phyloP scores from a whole-genome alignment of 2,888 invertebrate species.

The Theretra japonica region DNA sequence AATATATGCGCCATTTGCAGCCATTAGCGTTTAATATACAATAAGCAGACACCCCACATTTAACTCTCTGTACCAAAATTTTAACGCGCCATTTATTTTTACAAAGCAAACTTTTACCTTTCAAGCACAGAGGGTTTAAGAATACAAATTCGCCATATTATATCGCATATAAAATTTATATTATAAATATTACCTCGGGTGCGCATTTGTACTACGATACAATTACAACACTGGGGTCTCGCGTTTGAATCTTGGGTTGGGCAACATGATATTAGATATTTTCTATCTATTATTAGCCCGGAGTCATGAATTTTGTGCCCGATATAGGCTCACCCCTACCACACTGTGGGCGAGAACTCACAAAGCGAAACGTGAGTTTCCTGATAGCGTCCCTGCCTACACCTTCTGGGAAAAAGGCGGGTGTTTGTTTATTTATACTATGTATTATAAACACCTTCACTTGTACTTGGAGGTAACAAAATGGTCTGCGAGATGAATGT shows the following conservation, averaged over 20 bases:
- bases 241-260: too few relatives aligned
- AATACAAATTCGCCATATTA: neutral
- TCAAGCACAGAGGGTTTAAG: neutral
- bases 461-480: constrained; percentile 16
- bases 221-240: too few relatives aligned
- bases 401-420: too few relatives aligned
- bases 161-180: neutral
- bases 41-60: neutral
- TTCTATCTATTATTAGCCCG: too few relatives aligned
- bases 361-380: too few relatives aligned
- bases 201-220: too few relatives aligned
- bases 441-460: constrained; percentile 24
- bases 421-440: too few relatives aligned
- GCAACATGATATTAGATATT: too few relatives aligned
- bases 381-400: too few relatives aligned
- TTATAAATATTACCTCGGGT: too few relatives aligned
- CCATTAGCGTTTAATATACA: neutral
- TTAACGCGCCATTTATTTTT: neutral
- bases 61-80: neutral
- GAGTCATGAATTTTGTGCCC: too few relatives aligned
- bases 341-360: neutral
- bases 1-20: neutral
- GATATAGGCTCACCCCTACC: neutral
- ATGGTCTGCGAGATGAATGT: neutral
- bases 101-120: neutral